Conservation (phyloP, 1,140 invertebrate species). For the Trichogramma pretiosum region DNA sequence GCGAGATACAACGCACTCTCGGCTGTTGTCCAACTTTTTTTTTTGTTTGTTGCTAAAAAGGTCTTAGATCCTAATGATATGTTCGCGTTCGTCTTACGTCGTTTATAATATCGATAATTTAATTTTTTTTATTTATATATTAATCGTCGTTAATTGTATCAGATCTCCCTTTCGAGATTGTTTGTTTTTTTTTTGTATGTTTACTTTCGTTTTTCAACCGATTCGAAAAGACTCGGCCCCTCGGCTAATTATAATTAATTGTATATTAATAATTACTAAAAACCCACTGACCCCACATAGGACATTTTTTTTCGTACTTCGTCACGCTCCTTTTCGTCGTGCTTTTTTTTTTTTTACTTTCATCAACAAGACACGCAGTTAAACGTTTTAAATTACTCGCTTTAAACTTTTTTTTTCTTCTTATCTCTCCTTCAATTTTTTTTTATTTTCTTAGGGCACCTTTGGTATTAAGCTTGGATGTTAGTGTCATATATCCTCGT, state of each 20-base stretch:
- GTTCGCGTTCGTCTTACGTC: constrained; percentile 38
- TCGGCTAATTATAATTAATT: no score
- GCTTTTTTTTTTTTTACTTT: constrained; percentile 13
- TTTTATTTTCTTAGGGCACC: constrained; percentile 45
- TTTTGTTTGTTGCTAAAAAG: constrained; percentile 27
- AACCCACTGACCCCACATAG: no score
- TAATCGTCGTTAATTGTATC: not conserved
- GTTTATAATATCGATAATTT: constrained; percentile 19
- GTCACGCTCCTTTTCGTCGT: constrained; percentile 1
- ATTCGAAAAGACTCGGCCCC: not conserved
- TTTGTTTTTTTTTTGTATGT: constrained; percentile 9
- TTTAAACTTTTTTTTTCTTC: constrained; percentile 9
- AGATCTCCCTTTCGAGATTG: not conserved
- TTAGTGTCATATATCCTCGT: constrained; percentile 20
- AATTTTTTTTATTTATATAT: constrained; percentile 9
- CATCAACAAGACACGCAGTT: constrained; percentile 40
- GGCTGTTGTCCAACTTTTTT: no score
- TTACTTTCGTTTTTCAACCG: not conserved
- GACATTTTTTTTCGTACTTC: constrained; percentile 28
- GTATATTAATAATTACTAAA: no score
- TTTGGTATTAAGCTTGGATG: constrained; percentile 49
- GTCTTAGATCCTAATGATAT: constrained; percentile 41
- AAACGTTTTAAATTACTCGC: constrained; percentile 42
- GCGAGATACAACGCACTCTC: no score
- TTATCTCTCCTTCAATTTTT: constrained; percentile 10